Percentiles rank a stretch among this genome's conserved stretches.
These are phyloP conservation scores for Tokudaia muenninki DNA, from an alignment of 2,797 vertebrate species.

Conservation along the genomic window DNA sequence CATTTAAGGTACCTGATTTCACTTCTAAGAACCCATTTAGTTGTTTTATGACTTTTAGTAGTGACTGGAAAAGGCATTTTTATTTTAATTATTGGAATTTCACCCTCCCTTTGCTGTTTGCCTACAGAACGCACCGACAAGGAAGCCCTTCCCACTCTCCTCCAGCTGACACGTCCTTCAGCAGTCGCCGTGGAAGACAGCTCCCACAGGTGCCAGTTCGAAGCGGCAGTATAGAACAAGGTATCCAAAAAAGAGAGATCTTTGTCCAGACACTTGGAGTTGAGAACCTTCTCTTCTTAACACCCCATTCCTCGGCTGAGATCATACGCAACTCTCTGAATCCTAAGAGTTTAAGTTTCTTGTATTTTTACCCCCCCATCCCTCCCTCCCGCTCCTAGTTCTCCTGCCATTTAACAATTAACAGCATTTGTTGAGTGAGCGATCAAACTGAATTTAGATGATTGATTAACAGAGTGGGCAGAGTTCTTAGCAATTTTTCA, in stretches of 20 bases:
- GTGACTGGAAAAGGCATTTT: not conserved
- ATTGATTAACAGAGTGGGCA: not conserved
- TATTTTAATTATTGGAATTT: slow-evolving; percentile 10
- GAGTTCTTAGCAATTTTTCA: not conserved
- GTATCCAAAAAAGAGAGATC: slow-evolving; percentile 89
- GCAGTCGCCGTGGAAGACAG: slow-evolving; percentile 94
- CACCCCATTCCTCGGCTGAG: not conserved
- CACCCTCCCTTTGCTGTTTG: slow-evolving; percentile 69
- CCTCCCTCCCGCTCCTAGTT: not conserved
- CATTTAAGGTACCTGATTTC: slow-evolving; percentile 1
- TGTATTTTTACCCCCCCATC: not conserved
- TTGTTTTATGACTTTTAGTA: slow-evolving; percentile 1
- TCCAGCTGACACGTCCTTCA: slow-evolving; percentile 91
- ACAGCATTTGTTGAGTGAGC: not conserved
- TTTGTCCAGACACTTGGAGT: slow-evolving; percentile 81
- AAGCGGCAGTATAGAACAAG: slow-evolving; percentile 97
- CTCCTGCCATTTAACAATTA: not conserved
- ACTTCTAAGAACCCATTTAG: not conserved
- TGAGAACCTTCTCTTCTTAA: slow-evolving; percentile 62
- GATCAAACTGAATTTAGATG: slow-evolving; percentile 32
- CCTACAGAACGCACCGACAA: slow-evolving; percentile 91
- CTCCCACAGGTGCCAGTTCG: slow-evolving; percentile 97
- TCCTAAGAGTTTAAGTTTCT: slow-evolving; percentile 11
- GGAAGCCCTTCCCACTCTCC: slow-evolving; percentile 91
- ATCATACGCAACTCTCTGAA: not conserved